Evolutionary conservation across 2,888 invertebrate genomes (phyloP).

Genomic region (Sesia apiformis): DNA sequence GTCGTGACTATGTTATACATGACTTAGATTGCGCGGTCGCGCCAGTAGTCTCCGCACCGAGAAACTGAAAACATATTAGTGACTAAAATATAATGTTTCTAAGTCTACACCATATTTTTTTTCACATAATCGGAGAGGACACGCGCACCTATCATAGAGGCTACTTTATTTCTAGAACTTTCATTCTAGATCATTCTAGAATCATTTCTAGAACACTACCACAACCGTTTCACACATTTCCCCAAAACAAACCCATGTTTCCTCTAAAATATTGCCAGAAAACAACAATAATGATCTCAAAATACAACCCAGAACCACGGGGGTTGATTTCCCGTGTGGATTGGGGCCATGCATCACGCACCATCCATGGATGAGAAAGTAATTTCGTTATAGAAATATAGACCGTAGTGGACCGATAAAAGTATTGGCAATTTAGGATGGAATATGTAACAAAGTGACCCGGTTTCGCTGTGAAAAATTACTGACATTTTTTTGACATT

Average conservation of each 20-base stretch:
- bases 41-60: no score
- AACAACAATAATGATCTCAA: background rate
- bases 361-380: slow-evolving; percentile 9
- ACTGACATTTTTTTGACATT: background rate
- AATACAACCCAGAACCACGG: slow-evolving; percentile 2
- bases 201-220: no score
- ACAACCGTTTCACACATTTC: no score
- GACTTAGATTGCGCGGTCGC: no score
- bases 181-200: no score
- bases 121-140: no score
- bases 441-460: slow-evolving; percentile 2
- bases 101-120: no score
- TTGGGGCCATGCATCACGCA: slow-evolving; percentile 5
- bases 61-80: no score
- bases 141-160: no score
- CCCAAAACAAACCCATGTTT: background rate
- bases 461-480: background rate
- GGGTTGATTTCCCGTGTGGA: slow-evolving; percentile 14
- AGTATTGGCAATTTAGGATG: slow-evolving; percentile 1
- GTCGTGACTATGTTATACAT: no score
- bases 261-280: background rate
- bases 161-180: no score
- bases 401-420: slow-evolving; percentile 5
- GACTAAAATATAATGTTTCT: no score
- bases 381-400: slow-evolving; percentile 10